phyloP scores from a whole-genome alignment of 2,113 vertebrate genomes.

The Zosterops japonicus region DNA sequence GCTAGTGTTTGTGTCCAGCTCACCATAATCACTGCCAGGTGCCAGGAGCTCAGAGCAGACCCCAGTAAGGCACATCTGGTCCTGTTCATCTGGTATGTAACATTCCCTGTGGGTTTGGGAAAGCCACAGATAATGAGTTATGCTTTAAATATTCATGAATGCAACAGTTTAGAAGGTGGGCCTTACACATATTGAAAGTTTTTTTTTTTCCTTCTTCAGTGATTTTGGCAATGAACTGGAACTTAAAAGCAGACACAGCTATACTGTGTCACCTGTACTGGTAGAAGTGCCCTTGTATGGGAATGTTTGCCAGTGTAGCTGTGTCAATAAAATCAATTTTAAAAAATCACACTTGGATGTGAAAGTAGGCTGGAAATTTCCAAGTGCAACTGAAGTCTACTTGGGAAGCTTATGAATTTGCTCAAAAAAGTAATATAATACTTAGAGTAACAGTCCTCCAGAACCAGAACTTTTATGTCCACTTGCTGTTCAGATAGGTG shows the following conservation, averaged over 20 bases:
- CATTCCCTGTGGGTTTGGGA: neutral
- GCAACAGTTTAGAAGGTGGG: neutral
- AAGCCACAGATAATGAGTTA: neutral
- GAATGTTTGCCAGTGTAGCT: neutral
- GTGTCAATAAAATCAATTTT: neutral
- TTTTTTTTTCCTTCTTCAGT: neutral
- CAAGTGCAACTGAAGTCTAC: neutral
- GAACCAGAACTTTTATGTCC: neutral
- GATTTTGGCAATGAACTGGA: neutral
- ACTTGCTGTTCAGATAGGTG: neutral
- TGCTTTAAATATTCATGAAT: neutral
- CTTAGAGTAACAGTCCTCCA: neutral
- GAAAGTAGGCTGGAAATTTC: neutral
- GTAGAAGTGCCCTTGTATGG: neutral
- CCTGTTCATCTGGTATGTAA: neutral
- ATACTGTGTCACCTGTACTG: neutral
- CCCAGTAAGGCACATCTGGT: neutral
- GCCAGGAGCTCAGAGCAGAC: conserved; percentile 6
- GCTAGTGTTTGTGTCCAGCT: neutral
- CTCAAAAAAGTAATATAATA: neutral
- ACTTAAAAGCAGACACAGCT: neutral
- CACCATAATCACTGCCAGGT: neutral
- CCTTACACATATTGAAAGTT: neutral
- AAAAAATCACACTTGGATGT: neutral
- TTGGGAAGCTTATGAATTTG: neutral